phyloP scores from a whole-genome alignment of 2,113 vertebrate genomes.

The Alexandromys fortis region DNA sequence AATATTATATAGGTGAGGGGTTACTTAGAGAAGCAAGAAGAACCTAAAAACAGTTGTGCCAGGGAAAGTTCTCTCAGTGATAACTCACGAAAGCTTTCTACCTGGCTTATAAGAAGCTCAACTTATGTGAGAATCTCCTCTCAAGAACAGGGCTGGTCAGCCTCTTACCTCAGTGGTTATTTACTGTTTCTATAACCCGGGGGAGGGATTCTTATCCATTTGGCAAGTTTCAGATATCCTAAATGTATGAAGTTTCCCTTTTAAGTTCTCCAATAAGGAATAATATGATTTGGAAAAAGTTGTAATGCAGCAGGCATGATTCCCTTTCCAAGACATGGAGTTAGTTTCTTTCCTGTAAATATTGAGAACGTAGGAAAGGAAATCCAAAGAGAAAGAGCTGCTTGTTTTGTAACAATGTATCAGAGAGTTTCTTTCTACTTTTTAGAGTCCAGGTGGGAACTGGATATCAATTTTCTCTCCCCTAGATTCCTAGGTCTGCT shows the following conservation, averaged over 20 bases:
- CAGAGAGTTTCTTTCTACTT: background rate
- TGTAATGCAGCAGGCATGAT: background rate
- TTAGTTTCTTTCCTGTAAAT: background rate
- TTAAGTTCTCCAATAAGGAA: background rate
- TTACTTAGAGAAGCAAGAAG: background rate
- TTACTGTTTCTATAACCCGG: too few species aligned
- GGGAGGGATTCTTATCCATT: background rate
- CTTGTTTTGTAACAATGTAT: background rate
- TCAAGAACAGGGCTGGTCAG: background rate
- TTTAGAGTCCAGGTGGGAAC: background rate
- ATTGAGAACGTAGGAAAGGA: background rate
- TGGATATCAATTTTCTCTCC: background rate
- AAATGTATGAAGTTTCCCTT: background rate
- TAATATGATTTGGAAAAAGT: background rate
- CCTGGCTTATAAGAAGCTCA: background rate
- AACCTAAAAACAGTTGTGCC: background rate
- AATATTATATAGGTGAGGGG: background rate
- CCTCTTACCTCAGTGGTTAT: background rate
- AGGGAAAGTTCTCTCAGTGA: too few species aligned
- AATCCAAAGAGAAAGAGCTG: background rate
- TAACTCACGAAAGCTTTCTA: background rate
- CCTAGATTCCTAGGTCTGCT: background rate
- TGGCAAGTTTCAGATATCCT: background rate
- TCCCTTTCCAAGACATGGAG: background rate
- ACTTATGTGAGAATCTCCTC: background rate